phyloP scores from a whole-genome alignment of 2,888 invertebrate genomes.

The Amphimallon solstitiale region DNA sequence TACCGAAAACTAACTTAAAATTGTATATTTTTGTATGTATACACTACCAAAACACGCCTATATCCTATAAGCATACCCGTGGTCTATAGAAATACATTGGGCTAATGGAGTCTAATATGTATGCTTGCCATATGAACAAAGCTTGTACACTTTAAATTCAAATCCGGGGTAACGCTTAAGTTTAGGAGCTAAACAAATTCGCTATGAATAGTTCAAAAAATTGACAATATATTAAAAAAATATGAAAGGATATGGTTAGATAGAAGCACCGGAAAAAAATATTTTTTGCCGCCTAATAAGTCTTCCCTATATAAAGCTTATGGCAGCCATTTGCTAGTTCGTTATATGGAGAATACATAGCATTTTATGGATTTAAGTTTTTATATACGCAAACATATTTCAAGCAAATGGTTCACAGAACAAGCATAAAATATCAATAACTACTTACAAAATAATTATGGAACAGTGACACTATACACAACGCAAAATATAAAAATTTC shows the following conservation, averaged over 20 bases:
- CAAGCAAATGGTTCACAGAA: slow-evolving; percentile 50
- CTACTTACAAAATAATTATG: slow-evolving; percentile 58
- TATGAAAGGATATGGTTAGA: slow-evolving; percentile 37
- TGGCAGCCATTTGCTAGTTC: slow-evolving; percentile 67
- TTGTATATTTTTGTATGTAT: slow-evolving; percentile 48
- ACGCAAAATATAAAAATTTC: slow-evolving; percentile 68
- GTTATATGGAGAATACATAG: slow-evolving; percentile 62
- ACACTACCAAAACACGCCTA: slow-evolving; percentile 50
- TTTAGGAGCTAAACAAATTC: slow-evolving; percentile 46
- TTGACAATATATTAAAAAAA: slow-evolving; percentile 52
- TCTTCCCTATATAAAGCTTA: slow-evolving; percentile 65
- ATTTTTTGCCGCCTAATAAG: slow-evolving; percentile 44
- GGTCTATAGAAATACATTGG: slow-evolving; percentile 57
- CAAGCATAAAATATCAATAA: slow-evolving; percentile 55
- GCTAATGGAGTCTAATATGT: slow-evolving; percentile 65
- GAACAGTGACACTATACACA: slow-evolving; percentile 65
- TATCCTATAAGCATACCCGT: slow-evolving; percentile 50
- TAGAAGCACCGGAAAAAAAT: slow-evolving; percentile 49
- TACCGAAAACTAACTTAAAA: slow-evolving; percentile 49
- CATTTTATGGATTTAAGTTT: slow-evolving; percentile 59
- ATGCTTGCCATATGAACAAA: slow-evolving; percentile 64
- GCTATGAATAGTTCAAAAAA: slow-evolving; percentile 55
- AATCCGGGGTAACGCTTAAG: slow-evolving; percentile 37
- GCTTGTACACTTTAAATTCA: slow-evolving; percentile 51
- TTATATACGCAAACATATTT: slow-evolving; percentile 50